Evolutionary conservation across 2,888 invertebrate genomes (phyloP).

Genomic region (Andrena hattorfiana): DNA sequence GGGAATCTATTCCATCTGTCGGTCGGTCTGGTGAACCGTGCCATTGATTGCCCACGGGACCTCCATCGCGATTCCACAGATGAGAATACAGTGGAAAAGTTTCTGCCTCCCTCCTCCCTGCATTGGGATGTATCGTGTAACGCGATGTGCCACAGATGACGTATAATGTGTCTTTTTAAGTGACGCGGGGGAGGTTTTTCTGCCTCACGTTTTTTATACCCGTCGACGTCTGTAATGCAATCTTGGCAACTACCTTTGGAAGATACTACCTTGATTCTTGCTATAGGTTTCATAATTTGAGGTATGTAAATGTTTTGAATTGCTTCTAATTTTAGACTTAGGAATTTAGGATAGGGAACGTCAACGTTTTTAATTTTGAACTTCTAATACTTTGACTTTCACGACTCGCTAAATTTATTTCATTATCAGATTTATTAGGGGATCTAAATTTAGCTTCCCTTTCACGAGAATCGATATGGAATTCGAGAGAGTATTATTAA

Average conservation of each 20-base stretch:
- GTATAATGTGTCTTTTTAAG: slow-evolving; percentile 42
- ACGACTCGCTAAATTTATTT: background rate
- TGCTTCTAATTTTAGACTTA: no score
- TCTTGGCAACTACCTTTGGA: background rate
- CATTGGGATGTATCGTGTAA: slow-evolving; percentile 41
- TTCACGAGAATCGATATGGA: background rate
- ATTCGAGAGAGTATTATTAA: background rate
- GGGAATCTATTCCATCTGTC: slow-evolving; percentile 58
- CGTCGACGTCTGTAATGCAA: slow-evolving; percentile 9
- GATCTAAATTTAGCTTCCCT: background rate
- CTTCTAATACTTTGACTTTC: no score
- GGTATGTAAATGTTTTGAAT: no score
- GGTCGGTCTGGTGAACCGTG: slow-evolving; percentile 55
- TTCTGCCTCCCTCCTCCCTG: slow-evolving; percentile 14
- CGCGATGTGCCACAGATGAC: slow-evolving; percentile 28
- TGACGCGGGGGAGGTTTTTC: background rate
- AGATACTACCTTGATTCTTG: no score
- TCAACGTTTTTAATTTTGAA: no score
- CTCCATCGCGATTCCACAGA: slow-evolving; percentile 52
- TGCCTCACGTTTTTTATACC: slow-evolving; percentile 12
- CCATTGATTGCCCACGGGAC: slow-evolving; percentile 61
- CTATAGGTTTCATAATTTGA: no score
- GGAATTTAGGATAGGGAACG: no score
- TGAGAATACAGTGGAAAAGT: slow-evolving; percentile 59
- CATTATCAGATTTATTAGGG: background rate